Evolutionary conservation across 37 sponge, comb jelly and placozoan species (phyloP).

Genomic region (Ephydatia muelleri): DNA sequence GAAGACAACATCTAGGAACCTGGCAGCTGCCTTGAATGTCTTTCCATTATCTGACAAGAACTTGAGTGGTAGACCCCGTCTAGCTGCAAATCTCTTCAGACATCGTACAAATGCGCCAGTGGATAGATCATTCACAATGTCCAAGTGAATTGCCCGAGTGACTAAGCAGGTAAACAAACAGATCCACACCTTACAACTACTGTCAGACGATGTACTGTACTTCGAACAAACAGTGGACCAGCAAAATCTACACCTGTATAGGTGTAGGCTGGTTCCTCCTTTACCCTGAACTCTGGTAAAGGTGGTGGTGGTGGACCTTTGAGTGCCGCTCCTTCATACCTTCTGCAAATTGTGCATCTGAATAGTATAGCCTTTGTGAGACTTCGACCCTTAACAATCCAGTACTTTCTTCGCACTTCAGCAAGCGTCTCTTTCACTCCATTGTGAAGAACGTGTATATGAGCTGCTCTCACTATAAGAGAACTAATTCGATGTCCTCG

Average conservation of each 20-base stretch:
- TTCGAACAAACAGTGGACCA: constrained; percentile 8
- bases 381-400: constrained; percentile 20
- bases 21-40: background rate
- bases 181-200: background rate
- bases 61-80: background rate
- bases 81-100: background rate
- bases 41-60: too few species aligned
- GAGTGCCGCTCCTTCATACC: constrained; percentile 14
- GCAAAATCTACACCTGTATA: constrained; percentile 31
- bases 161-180: background rate
- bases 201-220: background rate
- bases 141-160: too few species aligned
- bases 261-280: constrained; percentile 15
- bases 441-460: constrained; percentile 3
- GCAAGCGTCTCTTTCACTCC: too few species aligned
- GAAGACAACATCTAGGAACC: background rate
- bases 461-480: constrained; percentile 18
- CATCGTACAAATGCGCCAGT: background rate
- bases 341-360: constrained; percentile 12
- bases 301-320: constrained; percentile 23
- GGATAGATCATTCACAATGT: background rate
- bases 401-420: constrained; percentile 17
- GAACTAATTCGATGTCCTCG: background rate
- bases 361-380: constrained; percentile 3
- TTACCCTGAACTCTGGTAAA: constrained; percentile 7